A percentile compares a stretch with the other conserved stretches of the same genome.
Conservation (phyloP, 53 echinoderm and acorn worm genomes). For the Paracentrotus lividus region DNA sequence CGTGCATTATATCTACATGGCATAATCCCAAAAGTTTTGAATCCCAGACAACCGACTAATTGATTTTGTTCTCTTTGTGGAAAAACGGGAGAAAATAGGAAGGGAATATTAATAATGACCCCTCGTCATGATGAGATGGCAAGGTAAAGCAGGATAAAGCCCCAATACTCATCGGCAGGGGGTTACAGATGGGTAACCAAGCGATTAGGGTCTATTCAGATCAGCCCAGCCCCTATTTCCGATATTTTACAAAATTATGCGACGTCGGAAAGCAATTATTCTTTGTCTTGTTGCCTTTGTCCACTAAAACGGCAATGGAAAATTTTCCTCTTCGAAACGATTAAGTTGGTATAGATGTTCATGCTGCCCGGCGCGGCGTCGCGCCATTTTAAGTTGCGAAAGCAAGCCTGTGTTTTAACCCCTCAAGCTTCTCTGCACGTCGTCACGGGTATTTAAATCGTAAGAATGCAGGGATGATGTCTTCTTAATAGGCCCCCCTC, state of each 20-base stretch:
- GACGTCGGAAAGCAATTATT: background rate
- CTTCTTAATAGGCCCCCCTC: slow-evolving; percentile 1
- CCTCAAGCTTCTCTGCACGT: background rate
- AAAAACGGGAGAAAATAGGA: no score
- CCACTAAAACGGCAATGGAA: slow-evolving; percentile 10
- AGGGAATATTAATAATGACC: slow-evolving; percentile 2
- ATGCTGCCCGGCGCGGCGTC: background rate
- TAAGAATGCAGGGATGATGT: slow-evolving; percentile 44
- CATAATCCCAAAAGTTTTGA: background rate
- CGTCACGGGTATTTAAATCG: slow-evolving; percentile 58
- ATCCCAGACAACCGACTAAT: slow-evolving; percentile 28
- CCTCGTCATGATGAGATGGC: background rate
- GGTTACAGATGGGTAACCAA: slow-evolving; percentile 23
- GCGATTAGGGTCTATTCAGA: slow-evolving; percentile 38
- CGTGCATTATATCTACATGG: no score
- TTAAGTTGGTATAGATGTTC: background rate
- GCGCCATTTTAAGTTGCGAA: slow-evolving; percentile 32
- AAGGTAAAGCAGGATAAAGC: background rate
- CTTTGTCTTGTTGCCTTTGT: slow-evolving; percentile 38
- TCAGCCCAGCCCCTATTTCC: slow-evolving; percentile 56
- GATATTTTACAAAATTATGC: slow-evolving; percentile 46
- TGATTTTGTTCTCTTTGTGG: background rate
- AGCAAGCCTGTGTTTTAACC: background rate
- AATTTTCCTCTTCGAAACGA: slow-evolving; percentile 12
- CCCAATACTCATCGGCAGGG: background rate